A percentile compares a stretch with the other conserved stretches of the same genome.
phyloP scores from a whole-genome alignment of 2,797 vertebrate genomes.

The Paratrypauchen microcephalus region DNA sequence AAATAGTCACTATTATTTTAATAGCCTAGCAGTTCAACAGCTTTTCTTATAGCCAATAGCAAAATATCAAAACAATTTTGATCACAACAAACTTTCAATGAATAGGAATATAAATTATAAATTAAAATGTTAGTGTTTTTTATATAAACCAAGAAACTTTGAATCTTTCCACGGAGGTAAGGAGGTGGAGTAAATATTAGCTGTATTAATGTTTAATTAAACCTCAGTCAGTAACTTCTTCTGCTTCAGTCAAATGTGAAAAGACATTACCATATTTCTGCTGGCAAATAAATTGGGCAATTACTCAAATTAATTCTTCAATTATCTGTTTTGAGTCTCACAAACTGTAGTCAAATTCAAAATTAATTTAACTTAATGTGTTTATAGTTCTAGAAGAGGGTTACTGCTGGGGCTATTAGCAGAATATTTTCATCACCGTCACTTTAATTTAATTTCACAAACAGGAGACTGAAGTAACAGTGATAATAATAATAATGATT shows the following conservation, averaged over 20 bases:
- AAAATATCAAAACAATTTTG: not conserved
- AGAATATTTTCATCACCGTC: conserved; percentile 58
- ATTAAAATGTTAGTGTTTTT: not conserved
- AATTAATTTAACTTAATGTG: conserved; percentile 58
- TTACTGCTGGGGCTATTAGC: conserved; percentile 56
- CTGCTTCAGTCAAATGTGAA: conserved; percentile 13
- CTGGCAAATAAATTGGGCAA: conserved; percentile 42
- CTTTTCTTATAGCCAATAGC: no score
- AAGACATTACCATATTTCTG: conserved; percentile 35
- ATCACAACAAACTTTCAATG: not conserved
- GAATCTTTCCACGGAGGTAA: not conserved
- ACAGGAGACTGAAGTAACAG: conserved; percentile 47
- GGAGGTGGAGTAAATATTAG: conserved; percentile 11
- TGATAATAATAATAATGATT: conserved; percentile 43
- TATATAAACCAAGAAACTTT: not conserved
- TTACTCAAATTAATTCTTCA: conserved; percentile 52
- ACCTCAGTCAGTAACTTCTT: conserved; percentile 8
- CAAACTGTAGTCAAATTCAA: conserved; percentile 49
- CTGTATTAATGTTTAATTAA: conserved; percentile 16
- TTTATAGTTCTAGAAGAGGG: conserved; percentile 58
- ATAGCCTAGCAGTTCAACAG: not conserved
- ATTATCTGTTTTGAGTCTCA: conserved; percentile 40
- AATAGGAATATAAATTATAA: not conserved
- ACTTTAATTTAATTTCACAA: conserved; percentile 59
- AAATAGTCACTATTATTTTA: not conserved